Evolutionary conservation across 2,797 vertebrate genomes (phyloP).

Genomic region (Ispidina lecontei): DNA sequence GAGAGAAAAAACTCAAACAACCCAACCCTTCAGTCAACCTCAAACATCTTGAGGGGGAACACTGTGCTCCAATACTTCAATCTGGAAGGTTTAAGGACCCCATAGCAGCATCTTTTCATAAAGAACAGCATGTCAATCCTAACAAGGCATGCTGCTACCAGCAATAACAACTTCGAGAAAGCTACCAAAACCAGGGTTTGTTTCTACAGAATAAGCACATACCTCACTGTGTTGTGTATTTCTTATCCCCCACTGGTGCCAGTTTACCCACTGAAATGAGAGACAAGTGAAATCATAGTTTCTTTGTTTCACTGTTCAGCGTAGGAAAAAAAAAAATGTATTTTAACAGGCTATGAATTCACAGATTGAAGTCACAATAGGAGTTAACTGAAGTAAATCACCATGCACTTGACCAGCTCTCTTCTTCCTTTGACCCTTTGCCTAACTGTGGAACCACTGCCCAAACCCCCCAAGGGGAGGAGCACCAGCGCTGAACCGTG

Average conservation of each 20-base stretch:
- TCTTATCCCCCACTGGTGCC: slow-evolving; percentile 46
- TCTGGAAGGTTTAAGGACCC: background rate
- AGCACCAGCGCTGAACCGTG: background rate
- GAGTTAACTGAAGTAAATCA: background rate
- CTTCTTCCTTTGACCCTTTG: background rate
- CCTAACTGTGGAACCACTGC: background rate
- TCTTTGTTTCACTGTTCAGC: background rate
- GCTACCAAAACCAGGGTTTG: background rate
- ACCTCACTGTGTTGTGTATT: background rate
- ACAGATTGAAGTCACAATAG: background rate
- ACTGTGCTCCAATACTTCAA: background rate
- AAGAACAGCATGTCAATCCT: background rate
- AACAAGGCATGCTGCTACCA: background rate
- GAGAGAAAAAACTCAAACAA: background rate
- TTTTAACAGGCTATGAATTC: background rate
- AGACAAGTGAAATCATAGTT: slow-evolving; percentile 18
- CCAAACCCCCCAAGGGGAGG: background rate
- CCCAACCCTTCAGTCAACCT: background rate
- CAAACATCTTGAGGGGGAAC: background rate
- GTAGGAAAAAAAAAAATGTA: background rate
- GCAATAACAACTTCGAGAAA: background rate
- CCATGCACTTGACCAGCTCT: background rate
- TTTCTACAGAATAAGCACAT: slow-evolving; percentile 12
- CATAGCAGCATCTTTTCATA: background rate
- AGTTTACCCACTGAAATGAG: slow-evolving; percentile 46